Percentiles rank a stretch among this genome's conserved stretches.
Evolutionary conservation across 2,113 vertebrate genomes (phyloP).

Genomic region (Motacilla tschutschensis): DNA sequence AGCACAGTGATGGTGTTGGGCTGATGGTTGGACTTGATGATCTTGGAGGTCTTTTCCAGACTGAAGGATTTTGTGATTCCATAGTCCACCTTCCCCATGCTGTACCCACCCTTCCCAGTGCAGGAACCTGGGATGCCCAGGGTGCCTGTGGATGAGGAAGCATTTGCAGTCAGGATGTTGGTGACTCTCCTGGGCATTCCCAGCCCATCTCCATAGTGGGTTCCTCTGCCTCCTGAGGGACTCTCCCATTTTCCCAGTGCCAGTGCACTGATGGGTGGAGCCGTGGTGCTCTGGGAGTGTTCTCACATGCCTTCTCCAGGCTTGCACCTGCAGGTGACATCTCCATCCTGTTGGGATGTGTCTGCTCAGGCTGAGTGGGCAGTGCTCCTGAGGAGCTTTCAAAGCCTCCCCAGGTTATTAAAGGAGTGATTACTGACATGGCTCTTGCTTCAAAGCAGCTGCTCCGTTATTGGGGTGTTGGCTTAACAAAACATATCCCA

Average conservation of each 20-base stretch:
- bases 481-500: constrained; percentile 24
- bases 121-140: neutral
- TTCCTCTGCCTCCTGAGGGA: neutral
- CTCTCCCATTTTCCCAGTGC: neutral
- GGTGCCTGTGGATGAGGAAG: neutral
- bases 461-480: constrained; percentile 35
- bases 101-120: neutral
- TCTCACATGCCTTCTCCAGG: neutral
- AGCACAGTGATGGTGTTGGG: rapidly evolving
- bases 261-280: neutral
- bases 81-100: rapidly evolving
- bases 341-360: constrained; percentile 44
- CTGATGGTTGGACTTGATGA: neutral
- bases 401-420: neutral
- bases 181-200: neutral
- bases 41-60: neutral
- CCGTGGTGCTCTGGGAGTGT: neutral
- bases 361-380: constrained; percentile 20
- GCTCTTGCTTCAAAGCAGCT: constrained; percentile 36
- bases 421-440: neutral
- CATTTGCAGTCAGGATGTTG: neutral
- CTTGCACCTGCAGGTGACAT: constrained; percentile 1
- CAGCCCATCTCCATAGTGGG: neutral
- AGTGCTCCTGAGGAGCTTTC: constrained; percentile 40
- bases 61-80: neutral